Conservation (phyloP, 2,113 vertebrate species). For the Gracilinanus agilis region DNA sequence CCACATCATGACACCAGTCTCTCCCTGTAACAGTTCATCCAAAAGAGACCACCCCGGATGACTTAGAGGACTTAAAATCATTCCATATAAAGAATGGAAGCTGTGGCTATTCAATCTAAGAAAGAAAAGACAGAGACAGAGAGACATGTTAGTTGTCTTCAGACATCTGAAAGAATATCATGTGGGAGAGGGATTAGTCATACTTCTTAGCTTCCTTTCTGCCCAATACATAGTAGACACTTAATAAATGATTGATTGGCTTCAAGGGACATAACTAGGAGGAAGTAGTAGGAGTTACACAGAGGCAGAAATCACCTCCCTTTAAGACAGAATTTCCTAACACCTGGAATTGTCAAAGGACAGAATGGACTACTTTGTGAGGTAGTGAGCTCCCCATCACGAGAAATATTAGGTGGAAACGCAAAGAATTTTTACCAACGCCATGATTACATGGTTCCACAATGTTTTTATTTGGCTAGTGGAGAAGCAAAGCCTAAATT, state of each 20-base stretch:
- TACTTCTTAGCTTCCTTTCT: background rate
- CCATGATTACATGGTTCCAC: background rate
- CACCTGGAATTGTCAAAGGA: background rate
- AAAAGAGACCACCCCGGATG: background rate
- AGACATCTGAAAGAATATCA: background rate
- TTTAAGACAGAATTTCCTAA: background rate
- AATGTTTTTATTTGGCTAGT: background rate
- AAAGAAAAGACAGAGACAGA: background rate
- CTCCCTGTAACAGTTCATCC: background rate
- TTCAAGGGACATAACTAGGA: background rate
- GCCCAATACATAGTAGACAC: background rate
- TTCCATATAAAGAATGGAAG: background rate
- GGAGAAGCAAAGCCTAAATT: background rate
- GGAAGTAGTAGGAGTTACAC: background rate
- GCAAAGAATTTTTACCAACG: background rate
- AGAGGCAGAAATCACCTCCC: background rate
- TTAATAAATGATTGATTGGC: background rate
- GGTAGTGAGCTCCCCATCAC: background rate
- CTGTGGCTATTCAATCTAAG: background rate
- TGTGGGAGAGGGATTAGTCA: background rate
- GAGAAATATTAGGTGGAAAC: background rate
- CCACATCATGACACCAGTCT: background rate
- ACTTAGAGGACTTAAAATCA: background rate
- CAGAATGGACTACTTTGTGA: background rate
- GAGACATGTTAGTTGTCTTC: too few species aligned